Base-by-base conservation (phyloP, 2,797 vertebrate genomes). In the Enteromius anoplus region DNA sequence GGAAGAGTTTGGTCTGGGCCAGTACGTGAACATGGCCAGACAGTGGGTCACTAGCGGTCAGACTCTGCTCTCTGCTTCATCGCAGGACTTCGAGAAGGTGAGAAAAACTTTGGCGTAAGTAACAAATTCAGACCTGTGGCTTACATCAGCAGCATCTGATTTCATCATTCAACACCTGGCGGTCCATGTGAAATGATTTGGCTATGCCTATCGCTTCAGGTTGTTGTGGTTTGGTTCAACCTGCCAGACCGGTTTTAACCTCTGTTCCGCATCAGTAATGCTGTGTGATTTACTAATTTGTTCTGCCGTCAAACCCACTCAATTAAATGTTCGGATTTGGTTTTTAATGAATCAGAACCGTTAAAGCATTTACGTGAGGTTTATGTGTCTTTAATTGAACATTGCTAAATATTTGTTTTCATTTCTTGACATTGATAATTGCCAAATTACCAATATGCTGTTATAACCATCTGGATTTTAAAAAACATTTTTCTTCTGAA, bases 51-150 rank as follows among this genome's bases (percentile, higher is more conserved):
- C 87, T 11, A 94, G 95, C 1, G 97, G 98, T 66, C 96, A 99
- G 83, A 98, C 95, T 0, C 92, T 99, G 15, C 88, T 97, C 86
- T 95, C 95, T 0, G 96, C 98, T 0, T 95, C 94, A 0, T 91
- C 95, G 4, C 97, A 98, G 80, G 97, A 97, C 85, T 92, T 98
- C 42, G 98, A 99, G 92, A 99, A 98, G 97, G 98, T 98, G 90
- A 42, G 34, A 23, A 15, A 82, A 21, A 1, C 32, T 83, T 32
- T 32, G 26, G 14, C 5, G 26, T 12, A 26, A 15, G 26, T 14
- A 21, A 73, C 23, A 53, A 2, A 37, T 58, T 37, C 45, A 62
- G 49, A 81, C 40, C 32, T 23, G n/a, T 45, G 64, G 32, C n/a
- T 80, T 40, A 64, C 45, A 15, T 5, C 7, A 53, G 10, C 23